A percentile compares a stretch with the other conserved stretches of the same genome.
Evolutionary conservation across 2,113 vertebrate genomes (phyloP).

Genomic region (Tachysurus fulvidraco): DNA sequence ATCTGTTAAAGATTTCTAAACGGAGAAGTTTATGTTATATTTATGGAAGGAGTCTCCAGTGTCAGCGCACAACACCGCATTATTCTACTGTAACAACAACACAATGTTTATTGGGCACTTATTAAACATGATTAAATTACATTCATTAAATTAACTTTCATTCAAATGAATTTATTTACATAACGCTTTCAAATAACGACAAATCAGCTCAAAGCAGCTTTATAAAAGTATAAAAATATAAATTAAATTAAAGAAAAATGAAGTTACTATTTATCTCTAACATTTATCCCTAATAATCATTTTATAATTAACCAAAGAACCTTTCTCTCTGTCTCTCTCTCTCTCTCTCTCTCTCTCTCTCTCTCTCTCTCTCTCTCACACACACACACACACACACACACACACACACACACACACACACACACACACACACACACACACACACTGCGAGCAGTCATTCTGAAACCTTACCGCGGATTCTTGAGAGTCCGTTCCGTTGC

Average conservation of each 20-base stretch:
- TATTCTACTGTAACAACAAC: neutral
- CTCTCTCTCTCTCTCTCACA: neutral
- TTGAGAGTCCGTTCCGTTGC: neutral
- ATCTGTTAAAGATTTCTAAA: no score
- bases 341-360: conserved; percentile 23
- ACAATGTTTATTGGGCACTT: neutral
- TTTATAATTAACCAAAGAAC: neutral
- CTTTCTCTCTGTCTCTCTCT: neutral
- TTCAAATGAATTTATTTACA: no score
- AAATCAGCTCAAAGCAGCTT: no score
- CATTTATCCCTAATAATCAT: no score
- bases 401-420: conserved; percentile 18
- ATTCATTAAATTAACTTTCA: no score
- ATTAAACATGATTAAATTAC: neutral
- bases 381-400: neutral
- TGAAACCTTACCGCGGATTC: neutral
- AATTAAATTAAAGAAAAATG: no score
- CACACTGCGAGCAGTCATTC: conserved; percentile 22
- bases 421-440: conserved; percentile 6
- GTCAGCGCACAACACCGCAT: conserved; percentile 47
- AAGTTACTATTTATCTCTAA: no score
- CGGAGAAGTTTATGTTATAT: neutral
- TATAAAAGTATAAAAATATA: no score
- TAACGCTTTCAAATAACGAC: no score
- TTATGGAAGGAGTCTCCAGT: conserved; percentile 9